These are phyloP conservation scores for Campylomormyrus numenius DNA, from an alignment of 2,113 vertebrate species.

Conservation along the genomic window DNA sequence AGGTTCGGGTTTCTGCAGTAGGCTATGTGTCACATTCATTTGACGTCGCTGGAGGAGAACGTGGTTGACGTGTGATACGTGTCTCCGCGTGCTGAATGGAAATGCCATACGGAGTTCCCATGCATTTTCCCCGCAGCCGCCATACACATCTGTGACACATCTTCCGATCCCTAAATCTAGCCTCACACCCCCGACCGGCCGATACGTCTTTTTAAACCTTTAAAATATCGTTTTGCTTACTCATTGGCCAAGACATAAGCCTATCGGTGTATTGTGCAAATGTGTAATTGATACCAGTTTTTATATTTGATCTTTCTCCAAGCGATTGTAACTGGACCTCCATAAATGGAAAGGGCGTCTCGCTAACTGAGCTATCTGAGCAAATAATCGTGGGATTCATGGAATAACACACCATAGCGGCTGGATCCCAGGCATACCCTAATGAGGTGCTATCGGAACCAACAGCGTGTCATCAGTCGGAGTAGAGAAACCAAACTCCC, in stretches of 20 bases:
- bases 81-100: background rate
- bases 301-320: background rate
- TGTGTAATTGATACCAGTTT: background rate
- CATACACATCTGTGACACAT: background rate
- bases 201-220: background rate
- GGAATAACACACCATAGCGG: background rate
- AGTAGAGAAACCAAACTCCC: background rate
- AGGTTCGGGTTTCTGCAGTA: background rate
- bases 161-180: background rate
- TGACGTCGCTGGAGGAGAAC: background rate
- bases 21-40: background rate
- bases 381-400: background rate
- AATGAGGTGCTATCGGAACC: background rate
- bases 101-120: background rate
- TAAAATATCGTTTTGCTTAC: background rate
- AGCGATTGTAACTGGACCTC: background rate
- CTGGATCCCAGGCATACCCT: background rate
- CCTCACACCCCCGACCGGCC: background rate
- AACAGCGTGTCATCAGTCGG: background rate
- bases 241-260: background rate
- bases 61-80: slow-evolving; percentile 16
- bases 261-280: background rate
- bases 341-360: background rate
- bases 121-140: background rate
- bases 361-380: background rate